phyloP scores from a whole-genome alignment of 2,888 invertebrate species.

The Lithophane socia region DNA sequence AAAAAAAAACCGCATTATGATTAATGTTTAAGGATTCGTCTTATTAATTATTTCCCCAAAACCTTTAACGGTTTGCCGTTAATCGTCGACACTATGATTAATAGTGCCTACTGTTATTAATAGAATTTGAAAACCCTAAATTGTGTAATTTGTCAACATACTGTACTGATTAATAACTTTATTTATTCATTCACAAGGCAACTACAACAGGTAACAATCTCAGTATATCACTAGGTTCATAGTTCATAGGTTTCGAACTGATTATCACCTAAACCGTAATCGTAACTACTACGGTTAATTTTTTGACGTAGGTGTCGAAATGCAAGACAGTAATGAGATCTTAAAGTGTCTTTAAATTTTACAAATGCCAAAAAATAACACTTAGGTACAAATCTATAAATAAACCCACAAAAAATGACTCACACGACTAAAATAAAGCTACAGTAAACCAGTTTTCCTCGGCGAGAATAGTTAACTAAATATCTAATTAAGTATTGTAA shows the following conservation, averaged over 20 bases:
- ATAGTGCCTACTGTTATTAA: conserved; percentile 3
- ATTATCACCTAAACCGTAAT: too few species aligned
- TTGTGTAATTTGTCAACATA: conserved; percentile 26
- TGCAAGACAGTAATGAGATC: too few species aligned
- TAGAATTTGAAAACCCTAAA: conserved; percentile 11
- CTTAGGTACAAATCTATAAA: not conserved
- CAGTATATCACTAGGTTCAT: too few species aligned
- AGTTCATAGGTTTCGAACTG: too few species aligned
- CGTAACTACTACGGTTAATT: too few species aligned
- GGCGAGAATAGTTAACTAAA: conserved; percentile 36
- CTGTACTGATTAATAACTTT: conserved; percentile 7
- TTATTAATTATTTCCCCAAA: conserved; percentile 25
- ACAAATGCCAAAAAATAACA: not conserved
- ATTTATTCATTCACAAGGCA: too few species aligned
- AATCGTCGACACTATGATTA: conserved; percentile 14
- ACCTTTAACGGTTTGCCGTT: conserved; percentile 19
- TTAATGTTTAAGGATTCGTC: conserved; percentile 21
- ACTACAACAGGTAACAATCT: too few species aligned
- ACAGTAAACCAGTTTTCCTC: conserved; percentile 11
- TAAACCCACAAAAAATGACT: conserved; percentile 16
- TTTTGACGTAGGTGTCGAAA: too few species aligned
- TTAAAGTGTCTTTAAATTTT: not conserved
- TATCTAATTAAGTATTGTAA: conserved; percentile 57
- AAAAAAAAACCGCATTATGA: not conserved
- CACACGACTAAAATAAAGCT: not conserved